These are phyloP conservation scores for Ptychodera flava DNA, from an alignment of 35 echinoderm and acorn worm species.

Conservation along the genomic window DNA sequence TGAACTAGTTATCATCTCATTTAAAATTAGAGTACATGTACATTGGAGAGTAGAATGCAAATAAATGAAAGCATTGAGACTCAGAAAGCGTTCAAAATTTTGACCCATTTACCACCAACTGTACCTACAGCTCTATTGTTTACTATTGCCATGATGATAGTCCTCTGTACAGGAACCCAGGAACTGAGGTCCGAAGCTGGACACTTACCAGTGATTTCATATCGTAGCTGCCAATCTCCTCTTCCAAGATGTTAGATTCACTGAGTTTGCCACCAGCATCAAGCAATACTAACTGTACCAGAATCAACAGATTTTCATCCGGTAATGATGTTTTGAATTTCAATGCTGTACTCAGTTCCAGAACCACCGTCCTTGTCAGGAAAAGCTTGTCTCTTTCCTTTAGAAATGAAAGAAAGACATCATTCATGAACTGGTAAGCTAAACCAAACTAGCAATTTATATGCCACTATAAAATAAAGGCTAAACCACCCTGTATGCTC, in stretches of 20 bases:
- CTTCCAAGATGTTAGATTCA: slow-evolving; percentile 79
- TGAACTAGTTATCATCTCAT: too few species aligned
- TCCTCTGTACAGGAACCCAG: too few species aligned
- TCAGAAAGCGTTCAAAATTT: too few species aligned
- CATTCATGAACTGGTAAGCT: neutral
- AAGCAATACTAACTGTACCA: slow-evolving; percentile 94
- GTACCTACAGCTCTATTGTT: too few species aligned
- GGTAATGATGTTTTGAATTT: slow-evolving; percentile 93
- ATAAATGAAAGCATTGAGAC: too few species aligned
- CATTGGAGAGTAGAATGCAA: too few species aligned
- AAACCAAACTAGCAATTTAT: neutral
- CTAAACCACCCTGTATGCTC: too few species aligned
- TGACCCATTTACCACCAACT: too few species aligned
- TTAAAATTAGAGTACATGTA: too few species aligned
- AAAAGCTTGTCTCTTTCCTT: slow-evolving; percentile 93
- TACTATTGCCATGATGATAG: too few species aligned
- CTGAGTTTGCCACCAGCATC: slow-evolving; percentile 93
- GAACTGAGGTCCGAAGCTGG: too few species aligned
- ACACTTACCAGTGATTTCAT: neutral
- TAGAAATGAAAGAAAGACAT: neutral
- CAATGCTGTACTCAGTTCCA: slow-evolving; percentile 76
- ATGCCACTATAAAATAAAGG: too few species aligned
- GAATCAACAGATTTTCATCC: slow-evolving; percentile 90
- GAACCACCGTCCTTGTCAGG: slow-evolving; percentile 53
- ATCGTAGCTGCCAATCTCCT: slow-evolving; percentile 8